Evolutionary conservation across 2,113 vertebrate species (phyloP).

Genomic region (Zapornia atra): DNA sequence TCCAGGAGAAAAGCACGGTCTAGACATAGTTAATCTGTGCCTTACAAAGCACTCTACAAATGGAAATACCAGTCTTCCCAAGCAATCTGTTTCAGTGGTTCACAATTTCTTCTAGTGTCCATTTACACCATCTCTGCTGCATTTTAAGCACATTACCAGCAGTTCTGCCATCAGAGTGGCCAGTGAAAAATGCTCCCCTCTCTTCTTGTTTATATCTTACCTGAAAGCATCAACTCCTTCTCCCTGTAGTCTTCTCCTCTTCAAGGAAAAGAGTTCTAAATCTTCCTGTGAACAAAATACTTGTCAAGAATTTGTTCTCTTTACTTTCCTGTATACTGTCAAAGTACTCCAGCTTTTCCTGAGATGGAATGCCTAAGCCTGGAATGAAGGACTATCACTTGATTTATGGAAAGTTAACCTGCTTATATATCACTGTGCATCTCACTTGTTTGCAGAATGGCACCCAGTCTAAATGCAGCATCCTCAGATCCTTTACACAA

Average conservation of each 20-base stretch:
- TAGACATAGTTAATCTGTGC: constrained; percentile 24
- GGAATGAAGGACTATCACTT: background rate
- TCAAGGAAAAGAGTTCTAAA: background rate
- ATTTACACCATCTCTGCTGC: background rate
- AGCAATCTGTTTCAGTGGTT: background rate
- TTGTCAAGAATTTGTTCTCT: background rate
- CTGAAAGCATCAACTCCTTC: background rate
- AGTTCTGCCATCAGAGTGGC: background rate
- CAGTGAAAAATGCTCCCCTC: background rate
- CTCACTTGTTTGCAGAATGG: background rate
- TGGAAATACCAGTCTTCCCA: background rate
- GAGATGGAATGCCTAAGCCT: background rate
- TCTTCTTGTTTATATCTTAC: background rate
- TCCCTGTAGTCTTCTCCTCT: background rate
- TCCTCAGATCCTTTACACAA: background rate
- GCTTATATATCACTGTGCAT: background rate
- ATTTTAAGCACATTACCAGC: background rate
- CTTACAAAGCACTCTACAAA: background rate
- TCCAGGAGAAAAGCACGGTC: background rate
- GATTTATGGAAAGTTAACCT: background rate
- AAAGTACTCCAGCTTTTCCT: background rate
- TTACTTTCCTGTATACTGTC: background rate
- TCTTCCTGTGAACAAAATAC: background rate
- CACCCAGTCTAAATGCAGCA: background rate
- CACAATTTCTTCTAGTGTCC: background rate